Conservation (phyloP, 2,888 invertebrate species). For the Azorinus chamasolen region DNA sequence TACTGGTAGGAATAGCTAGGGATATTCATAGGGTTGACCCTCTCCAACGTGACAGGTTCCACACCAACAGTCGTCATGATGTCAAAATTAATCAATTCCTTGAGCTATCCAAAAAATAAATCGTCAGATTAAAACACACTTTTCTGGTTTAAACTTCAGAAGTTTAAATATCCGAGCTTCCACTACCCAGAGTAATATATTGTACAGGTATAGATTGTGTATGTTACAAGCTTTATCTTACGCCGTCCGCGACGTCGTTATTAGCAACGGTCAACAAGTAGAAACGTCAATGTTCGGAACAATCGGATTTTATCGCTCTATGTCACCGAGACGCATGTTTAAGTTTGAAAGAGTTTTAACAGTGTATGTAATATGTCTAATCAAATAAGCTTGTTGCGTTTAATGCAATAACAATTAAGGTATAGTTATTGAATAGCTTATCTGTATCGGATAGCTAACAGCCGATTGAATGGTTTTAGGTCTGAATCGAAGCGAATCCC, state of each 20-base stretch:
- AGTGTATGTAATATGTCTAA: no score
- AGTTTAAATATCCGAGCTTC: background rate
- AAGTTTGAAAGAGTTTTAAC: no score
- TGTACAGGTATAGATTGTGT: background rate
- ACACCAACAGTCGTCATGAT: conserved; percentile 83
- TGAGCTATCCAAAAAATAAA: background rate
- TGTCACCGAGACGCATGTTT: background rate
- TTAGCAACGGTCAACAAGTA: conserved; percentile 71
- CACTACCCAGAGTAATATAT: background rate
- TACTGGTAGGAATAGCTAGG: conserved; percentile 84
- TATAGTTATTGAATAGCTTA: no score
- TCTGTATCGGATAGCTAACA: no score
- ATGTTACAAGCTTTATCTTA: background rate
- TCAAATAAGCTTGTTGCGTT: no score
- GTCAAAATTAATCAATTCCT: background rate
- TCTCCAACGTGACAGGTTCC: conserved; percentile 67
- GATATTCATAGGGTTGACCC: conserved; percentile 77
- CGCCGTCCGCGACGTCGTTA: conserved; percentile 57
- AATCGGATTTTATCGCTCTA: background rate
- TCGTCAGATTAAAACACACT: background rate
- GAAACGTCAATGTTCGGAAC: conserved; percentile 38
- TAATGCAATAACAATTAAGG: no score
- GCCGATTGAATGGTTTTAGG: no score
- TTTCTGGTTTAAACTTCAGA: no score
- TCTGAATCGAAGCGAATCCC: no score